Evolutionary conservation across 2,888 invertebrate genomes (phyloP), one percentile per base, ranked within the genome.

Genomic region (Aleiodes alternator): DNA sequence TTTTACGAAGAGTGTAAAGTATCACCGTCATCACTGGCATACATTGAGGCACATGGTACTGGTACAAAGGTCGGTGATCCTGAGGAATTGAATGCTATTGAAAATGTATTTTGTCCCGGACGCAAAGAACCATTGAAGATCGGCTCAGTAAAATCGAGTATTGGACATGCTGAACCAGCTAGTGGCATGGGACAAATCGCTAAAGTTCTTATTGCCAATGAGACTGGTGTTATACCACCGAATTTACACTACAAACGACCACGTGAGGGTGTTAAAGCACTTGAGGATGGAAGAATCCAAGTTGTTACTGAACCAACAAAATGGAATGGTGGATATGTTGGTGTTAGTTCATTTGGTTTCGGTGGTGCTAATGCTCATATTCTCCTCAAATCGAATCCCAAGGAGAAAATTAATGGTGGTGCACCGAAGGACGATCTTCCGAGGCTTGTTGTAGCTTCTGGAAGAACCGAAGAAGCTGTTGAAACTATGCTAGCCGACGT

Each of bases 71-170:
- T 96, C 3, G 97, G 98, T 16, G 98, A 98, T 90, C 97, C 98
- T 0, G 97, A 97, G 87, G 98, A 98, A 90, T 91, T 97, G 73
- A 91, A 93, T 81, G 95, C 96, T 0, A 93, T 98, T 69, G 95
- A 96, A 68, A 94, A 94, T 81, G 92, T 96, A 48, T 94, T 97
- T 87, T 95, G 95, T 84, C 92, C 92, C 4, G 93, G 93, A 29
- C 92, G 97, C n/a, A 93, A 92, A 0, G 93, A 92, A 0, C 95
- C 98, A 0, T 91, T 97, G 0, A 90, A 93, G 70, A 95, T 98
- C 76, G 98, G 98, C 1, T 96, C 98, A 0, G 94, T 97, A 48
- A 98, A 98, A 87, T 97, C 97, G 0, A 98, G 98, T 89, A 92
- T 98, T 88, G 98, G 98, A 0, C 98, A 98, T 89, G 93, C 96